Percentiles rank a stretch among this genome's conserved stretches.
Evolutionary conservation across 2,797 vertebrate species (phyloP).

Genomic region (Gallinago solitaria): DNA sequence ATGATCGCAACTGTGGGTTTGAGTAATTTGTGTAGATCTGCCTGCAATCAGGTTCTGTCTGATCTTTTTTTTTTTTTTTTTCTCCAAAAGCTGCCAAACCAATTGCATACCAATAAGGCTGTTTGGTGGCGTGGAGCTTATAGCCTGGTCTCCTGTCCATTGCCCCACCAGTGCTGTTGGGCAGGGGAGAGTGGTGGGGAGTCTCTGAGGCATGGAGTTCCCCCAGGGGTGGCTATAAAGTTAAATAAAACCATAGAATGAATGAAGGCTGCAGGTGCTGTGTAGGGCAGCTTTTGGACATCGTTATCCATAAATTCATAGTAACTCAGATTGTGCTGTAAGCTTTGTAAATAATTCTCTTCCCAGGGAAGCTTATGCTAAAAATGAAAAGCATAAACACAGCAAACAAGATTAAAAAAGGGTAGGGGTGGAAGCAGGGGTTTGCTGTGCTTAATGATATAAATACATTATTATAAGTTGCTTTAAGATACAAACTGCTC

Average conservation of each 20-base stretch:
- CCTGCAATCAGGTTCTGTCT: neutral
- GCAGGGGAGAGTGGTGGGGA: neutral
- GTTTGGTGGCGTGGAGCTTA: neutral
- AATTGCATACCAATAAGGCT: neutral
- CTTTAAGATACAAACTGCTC: neutral
- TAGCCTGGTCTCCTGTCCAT: neutral
- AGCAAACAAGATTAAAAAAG: neutral
- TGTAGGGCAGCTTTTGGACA: neutral
- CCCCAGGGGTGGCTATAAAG: neutral
- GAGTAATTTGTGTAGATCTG: neutral
- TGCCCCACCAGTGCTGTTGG: rapidly evolving
- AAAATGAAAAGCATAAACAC: neutral
- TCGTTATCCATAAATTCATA: neutral
- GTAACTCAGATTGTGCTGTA: neutral
- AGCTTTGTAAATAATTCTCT: neutral
- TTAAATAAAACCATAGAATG: neutral
- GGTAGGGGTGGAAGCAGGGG: neutral
- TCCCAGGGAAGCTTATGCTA: neutral
- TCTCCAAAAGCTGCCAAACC: neutral
- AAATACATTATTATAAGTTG: neutral
- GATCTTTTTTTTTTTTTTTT: neutral
- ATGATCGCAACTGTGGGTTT: rapidly evolving
- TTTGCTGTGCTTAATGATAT: neutral
- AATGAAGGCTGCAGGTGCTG: neutral
- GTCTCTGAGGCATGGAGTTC: neutral